Base-by-base conservation (phyloP, 2,888 invertebrate genomes). In the Belgica antarctica region DNA sequence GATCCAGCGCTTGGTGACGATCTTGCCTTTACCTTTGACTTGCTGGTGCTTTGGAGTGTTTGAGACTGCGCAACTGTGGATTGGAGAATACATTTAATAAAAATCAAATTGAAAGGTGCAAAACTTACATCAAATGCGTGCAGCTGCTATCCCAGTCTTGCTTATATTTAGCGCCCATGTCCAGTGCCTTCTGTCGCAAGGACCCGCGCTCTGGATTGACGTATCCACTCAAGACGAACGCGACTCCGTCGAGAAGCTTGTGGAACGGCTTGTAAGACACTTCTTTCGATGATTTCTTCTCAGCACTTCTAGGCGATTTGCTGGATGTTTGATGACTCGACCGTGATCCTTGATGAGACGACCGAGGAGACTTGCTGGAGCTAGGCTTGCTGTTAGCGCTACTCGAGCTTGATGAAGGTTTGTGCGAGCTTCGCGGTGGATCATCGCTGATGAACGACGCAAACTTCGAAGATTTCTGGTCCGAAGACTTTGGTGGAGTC, bases 1-100 rank as follows among this genome's bases (percentile, higher is more conserved):
- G 71, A 95, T 81, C 94, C 94, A 95, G n/a, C 84, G 83, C 73
- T 84, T 87, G 22, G 78, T 85, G 1, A 89, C 88, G 71, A 88
- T 90, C 72, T 75, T 76, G 71, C 85, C 85, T 1, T 85, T 83
- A 71, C 83, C 83, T 73, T 59, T 83, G 1, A 89, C 89, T 79
- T 89, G 85, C 65, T 85, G 84, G 77, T 89, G 89, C 79, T 95
- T 95, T 2, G 95, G 96, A 3, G 95, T 95, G 78, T 91, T 91
- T 3, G 85, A 81, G 80, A 94, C 94, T 10, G 95, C 94, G 81
- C 94, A 95, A 57, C 94, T 94, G 79, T n/a, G n/a, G n/a, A n/a
- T n/a, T n/a, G n/a, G n/a, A n/a, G 4, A 81, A 80, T n/a, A n/a
- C n/a, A n/a, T 28, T n/a, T 25, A 47, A 17, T 28, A 8, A 24